Base-by-base conservation (phyloP, 2,888 invertebrate genomes). In the Drosophila peninsularis region DNA sequence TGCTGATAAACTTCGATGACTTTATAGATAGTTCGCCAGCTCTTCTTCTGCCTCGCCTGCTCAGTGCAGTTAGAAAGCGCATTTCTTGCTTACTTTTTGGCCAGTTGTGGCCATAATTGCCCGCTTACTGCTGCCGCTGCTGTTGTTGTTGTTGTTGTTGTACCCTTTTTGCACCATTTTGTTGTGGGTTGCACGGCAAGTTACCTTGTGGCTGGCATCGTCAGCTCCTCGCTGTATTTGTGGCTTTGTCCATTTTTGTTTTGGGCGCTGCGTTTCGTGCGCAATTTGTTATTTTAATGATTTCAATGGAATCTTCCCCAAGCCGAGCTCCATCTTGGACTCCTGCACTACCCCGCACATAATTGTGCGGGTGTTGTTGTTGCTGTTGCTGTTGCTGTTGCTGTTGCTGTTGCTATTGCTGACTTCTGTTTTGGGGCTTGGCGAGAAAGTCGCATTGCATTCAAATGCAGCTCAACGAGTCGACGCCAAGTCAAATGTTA, bases 211-310 rank as follows among this genome's bases (percentile, higher is more conserved):
- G 19, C 64, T 45, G 17, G 30, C 53, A 42, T 24, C 57, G 37
- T 17, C 58, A 47, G 49, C 63, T 63, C 19, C 55, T 53, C 54
- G 58, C 63, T 21, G 49, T 50, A 68, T 68, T 80, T 86, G 75
- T 72, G 74, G 75, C 73, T 81, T 80, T 86, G 70, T 67, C 65
- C 79, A 81, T 81, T 80, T 86, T 71, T 32, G 69, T 63, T 71
- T 73, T 71, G 56, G 61, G 61, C 66, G 61, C 66, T 86, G 84
- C 82, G 78, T 83, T 85, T 82, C 83, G 83, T 86, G 88, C 73
- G 75, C 88, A 85, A 86, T 86, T 86, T 86, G 83, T 83, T 85
- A 88, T 88, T 88, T 88, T 85, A 85, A 85, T 87, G 85, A 85
- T 87, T 85, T 87, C 82, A 79, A 82, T 87, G 85, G 85, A 82